phyloP scores from a whole-genome alignment of 1,140 invertebrate species.

The Drosophila melanica region DNA sequence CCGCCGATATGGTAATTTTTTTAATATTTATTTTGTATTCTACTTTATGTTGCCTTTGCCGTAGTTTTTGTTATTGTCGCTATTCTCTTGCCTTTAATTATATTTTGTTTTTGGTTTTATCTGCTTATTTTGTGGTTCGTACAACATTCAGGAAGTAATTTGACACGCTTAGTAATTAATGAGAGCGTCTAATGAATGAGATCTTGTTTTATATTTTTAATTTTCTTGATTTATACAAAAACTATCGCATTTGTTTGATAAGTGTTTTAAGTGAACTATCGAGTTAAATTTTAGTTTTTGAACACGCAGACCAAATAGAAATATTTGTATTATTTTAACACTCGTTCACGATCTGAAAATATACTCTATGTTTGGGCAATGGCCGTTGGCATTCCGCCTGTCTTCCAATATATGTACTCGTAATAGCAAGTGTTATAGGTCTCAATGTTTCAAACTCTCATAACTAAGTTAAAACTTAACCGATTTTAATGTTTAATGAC shows the following conservation, averaged over 20 bases:
- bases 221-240: not conserved
- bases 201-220: not conserved
- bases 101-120: not conserved
- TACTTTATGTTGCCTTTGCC: not conserved
- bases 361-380: too few relatives aligned
- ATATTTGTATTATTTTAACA: too few relatives aligned
- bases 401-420: too few relatives aligned
- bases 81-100: slow-evolving; percentile 7
- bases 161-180: not conserved
- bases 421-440: too few relatives aligned
- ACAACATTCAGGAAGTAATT: slow-evolving; percentile 24
- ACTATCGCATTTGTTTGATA: not conserved
- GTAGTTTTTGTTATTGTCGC: slow-evolving; percentile 1
- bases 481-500: too few relatives aligned
- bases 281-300: too few relatives aligned
- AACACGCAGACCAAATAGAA: too few relatives aligned
- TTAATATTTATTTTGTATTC: slow-evolving; percentile 2
- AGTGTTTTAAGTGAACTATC: too few relatives aligned
- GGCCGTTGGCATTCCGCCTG: too few relatives aligned
- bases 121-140: not conserved
- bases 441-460: too few relatives aligned
- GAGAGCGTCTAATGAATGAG: not conserved
- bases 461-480: too few relatives aligned
- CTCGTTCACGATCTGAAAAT: too few relatives aligned
- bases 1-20: slow-evolving; percentile 42